A percentile compares a stretch with the other conserved stretches of the same genome.
Conservation (phyloP, 2,797 vertebrate genomes). For the Peromyscus aztecus region DNA sequence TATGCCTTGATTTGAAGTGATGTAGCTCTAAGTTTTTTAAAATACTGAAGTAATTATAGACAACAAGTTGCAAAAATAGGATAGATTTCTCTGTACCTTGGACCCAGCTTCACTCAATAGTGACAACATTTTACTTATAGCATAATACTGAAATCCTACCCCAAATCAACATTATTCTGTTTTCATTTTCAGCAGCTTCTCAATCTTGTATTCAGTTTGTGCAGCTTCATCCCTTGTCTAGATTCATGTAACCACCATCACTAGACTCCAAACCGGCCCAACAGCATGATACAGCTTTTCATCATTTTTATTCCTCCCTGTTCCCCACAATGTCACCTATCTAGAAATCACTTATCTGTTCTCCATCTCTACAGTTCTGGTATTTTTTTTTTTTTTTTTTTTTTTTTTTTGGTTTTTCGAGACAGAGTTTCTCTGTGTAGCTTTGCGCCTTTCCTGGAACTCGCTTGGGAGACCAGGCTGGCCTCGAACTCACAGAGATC, state of each 20-base stretch:
- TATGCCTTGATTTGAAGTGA: background rate
- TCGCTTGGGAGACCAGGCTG: too few species aligned
- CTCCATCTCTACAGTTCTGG: background rate
- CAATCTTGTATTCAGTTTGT: background rate
- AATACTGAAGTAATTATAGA: conserved; percentile 57
- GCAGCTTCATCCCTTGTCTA: background rate
- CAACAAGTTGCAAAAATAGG: conserved; percentile 23
- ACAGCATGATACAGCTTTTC: background rate
- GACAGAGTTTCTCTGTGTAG: too few species aligned
- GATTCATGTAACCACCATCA: background rate
- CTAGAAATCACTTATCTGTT: background rate
- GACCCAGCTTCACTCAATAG: background rate
- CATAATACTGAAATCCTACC: conserved; percentile 8
- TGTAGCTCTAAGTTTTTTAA: background rate
- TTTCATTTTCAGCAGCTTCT: conserved; percentile 38
- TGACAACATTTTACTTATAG: background rate
- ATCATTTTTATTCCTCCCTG: background rate
- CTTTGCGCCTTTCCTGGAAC: too few species aligned
- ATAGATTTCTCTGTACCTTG: background rate
- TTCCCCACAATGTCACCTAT: background rate
- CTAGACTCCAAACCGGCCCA: background rate
- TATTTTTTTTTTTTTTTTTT: too few species aligned
- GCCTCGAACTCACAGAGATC: too few species aligned
- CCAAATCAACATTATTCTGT: conserved; percentile 11
- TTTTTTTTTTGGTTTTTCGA: too few species aligned